Evolutionary conservation across 2,797 vertebrate genomes (phyloP).

Genomic region (Cuniculus paca): DNA sequence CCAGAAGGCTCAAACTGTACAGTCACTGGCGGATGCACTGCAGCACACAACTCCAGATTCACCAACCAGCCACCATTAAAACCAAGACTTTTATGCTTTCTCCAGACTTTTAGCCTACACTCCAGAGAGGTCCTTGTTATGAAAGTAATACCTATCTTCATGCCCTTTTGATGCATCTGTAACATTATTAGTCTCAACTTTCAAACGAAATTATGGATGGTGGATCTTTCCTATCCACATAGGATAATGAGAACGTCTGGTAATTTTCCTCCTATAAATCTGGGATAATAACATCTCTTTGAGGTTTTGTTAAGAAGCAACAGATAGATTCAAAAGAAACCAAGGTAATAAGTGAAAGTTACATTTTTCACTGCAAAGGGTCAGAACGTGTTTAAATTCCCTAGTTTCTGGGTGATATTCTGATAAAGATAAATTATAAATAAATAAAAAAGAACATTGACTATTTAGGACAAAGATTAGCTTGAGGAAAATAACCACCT

Average conservation of each 20-base stretch:
- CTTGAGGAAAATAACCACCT: not conserved
- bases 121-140: not conserved
- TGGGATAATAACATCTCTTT: not conserved
- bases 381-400: not conserved
- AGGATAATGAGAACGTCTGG: not conserved
- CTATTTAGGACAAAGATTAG: not conserved
- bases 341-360: not conserved
- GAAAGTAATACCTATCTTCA: not conserved
- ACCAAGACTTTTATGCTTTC: not conserved
- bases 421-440: not conserved
- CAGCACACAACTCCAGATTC: not conserved
- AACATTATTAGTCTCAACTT: not conserved
- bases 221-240: not conserved
- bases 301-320: not conserved
- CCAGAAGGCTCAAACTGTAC: not conserved
- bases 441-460: not conserved
- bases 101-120: not conserved
- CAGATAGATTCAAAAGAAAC: not conserved
- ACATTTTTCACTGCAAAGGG: not conserved
- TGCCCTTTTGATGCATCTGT: not conserved
- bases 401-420: not conserved
- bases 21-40: not conserved
- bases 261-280: not conserved
- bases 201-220: not conserved
- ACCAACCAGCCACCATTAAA: not conserved